These are phyloP conservation scores for Zapornia atra DNA, from an alignment of 2,113 vertebrate genomes.

Conservation along the genomic window DNA sequence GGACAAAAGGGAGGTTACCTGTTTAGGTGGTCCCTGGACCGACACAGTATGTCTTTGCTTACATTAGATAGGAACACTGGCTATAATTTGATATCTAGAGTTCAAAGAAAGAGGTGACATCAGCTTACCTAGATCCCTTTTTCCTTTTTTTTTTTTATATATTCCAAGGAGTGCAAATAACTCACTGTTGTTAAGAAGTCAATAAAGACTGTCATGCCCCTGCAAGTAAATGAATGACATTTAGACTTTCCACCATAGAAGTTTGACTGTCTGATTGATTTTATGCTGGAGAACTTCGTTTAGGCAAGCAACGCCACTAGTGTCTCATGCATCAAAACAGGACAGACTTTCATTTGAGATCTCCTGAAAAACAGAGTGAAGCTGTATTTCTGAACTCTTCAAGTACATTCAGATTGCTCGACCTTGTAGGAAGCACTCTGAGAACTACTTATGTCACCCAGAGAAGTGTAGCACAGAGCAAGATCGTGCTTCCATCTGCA, in stretches of 20 bases:
- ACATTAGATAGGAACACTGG: not conserved
- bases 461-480: not conserved
- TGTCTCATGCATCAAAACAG: not conserved
- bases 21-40: not conserved
- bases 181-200: not conserved
- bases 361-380: not conserved
- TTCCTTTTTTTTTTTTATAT: not conserved
- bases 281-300: conserved; percentile 25
- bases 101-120: not conserved
- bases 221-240: conserved; percentile 28
- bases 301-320: not conserved
- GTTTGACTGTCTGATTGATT: conserved; percentile 34
- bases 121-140: not conserved
- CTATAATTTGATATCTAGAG: not conserved
- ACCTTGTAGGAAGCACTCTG: not conserved
- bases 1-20: not conserved
- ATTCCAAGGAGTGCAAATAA: not conserved
- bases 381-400: not conserved
- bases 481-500: not conserved
- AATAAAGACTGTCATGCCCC: not conserved
- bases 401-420: not conserved
- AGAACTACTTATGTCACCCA: not conserved
- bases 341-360: not conserved
- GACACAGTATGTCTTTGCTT: not conserved
- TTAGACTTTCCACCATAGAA: not conserved